phyloP scores from a whole-genome alignment of 1,140 invertebrate genomes.

The Eupristina koningsbergeri region DNA sequence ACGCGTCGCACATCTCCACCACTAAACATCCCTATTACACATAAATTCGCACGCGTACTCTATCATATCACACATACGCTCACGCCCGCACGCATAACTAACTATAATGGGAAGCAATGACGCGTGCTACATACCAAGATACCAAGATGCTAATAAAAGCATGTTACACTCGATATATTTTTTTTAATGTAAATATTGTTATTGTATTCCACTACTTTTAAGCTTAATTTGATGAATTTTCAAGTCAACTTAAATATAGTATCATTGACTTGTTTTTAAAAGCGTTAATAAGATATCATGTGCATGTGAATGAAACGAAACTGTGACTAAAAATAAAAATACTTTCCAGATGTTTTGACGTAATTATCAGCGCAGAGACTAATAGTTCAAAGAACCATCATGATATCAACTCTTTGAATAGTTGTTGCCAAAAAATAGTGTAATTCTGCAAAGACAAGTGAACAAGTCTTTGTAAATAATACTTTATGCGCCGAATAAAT shows the following conservation, averaged over 20 bases:
- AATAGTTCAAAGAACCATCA: neutral
- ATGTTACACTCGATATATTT: neutral
- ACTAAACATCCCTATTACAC: too few species aligned
- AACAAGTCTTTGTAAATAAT: slow-evolving; percentile 1
- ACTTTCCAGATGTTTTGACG: neutral
- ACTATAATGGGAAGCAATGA: neutral
- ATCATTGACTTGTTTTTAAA: neutral
- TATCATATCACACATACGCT: neutral
- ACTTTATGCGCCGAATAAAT: neutral
- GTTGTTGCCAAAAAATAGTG: neutral
- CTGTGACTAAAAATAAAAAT: slow-evolving; percentile 19
- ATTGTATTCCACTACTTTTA: neutral
- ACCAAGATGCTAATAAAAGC: neutral
- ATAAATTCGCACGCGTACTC: neutral
- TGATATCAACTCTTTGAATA: slow-evolving; percentile 1
- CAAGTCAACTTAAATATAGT: neutral
- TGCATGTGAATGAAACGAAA: slow-evolving; percentile 23
- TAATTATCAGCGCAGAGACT: neutral
- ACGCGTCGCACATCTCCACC: too few species aligned
- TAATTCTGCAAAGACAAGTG: neutral
- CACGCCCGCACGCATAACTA: neutral
- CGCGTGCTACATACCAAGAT: neutral
- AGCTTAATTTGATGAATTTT: neutral
- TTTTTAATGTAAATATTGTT: slow-evolving; percentile 1
- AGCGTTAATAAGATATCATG: neutral